Conservation (phyloP, 2,113 vertebrate genomes). For the Myocastor coypus region DNA sequence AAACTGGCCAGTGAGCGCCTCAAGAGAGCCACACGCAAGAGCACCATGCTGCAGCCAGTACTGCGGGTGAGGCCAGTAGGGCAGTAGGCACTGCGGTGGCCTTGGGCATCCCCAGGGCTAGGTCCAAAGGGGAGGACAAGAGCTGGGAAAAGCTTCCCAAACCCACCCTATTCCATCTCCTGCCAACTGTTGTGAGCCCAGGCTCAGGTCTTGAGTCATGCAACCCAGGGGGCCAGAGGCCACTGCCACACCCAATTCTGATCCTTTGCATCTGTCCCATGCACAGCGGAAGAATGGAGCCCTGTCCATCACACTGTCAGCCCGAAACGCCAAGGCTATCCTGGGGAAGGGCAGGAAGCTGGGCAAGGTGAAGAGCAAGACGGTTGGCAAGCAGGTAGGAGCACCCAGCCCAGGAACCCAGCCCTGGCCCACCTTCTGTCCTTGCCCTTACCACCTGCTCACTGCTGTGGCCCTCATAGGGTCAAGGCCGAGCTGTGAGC, state of each 20-base stretch:
- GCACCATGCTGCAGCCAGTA: constrained; percentile 86
- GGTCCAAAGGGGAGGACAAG: accelerated
- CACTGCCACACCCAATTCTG: background rate
- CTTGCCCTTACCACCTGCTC: background rate
- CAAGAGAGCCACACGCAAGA: constrained; percentile 94
- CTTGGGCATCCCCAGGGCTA: background rate
- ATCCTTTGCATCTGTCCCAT: background rate
- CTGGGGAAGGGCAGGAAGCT: constrained; percentile 89
- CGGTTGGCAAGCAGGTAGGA: constrained; percentile 86
- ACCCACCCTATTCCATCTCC: background rate
- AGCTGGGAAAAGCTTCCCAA: background rate
- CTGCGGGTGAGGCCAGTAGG: constrained; percentile 81
- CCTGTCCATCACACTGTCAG: constrained; percentile 86
- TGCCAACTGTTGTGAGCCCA: accelerated
- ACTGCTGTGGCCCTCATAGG: constrained; percentile 73
- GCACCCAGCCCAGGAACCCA: accelerated
- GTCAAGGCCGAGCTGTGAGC: constrained; percentile 94
- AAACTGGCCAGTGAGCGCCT: constrained; percentile 90
- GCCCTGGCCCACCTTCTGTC: accelerated
- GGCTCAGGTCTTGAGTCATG: background rate
- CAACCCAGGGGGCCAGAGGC: accelerated
- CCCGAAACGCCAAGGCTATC: constrained; percentile 88
- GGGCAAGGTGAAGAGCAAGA: constrained; percentile 88
- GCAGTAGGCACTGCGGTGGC: background rate
- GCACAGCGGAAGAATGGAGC: constrained; percentile 91